phyloP scores from a whole-genome alignment of 2,888 invertebrate genomes.

The Stenoptilia bipunctidactyla region DNA sequence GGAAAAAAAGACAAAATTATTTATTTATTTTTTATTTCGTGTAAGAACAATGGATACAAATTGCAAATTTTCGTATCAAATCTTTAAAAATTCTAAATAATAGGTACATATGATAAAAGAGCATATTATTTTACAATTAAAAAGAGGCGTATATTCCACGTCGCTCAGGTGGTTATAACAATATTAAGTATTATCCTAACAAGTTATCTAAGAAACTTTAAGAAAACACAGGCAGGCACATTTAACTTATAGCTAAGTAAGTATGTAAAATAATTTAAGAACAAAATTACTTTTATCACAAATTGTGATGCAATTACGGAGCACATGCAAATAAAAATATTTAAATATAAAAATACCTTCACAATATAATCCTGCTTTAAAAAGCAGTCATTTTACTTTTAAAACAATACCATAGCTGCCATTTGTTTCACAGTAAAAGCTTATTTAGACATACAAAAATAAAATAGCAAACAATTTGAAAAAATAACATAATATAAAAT shows the following conservation, averaged over 20 bases:
- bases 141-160: slow-evolving; percentile 27
- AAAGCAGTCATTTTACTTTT: no score
- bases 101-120: slow-evolving; percentile 19
- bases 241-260: slow-evolving; percentile 42
- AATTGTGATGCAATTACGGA: slow-evolving; percentile 49
- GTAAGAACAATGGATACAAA: slow-evolving; percentile 63
- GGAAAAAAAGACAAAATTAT: no score
- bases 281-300: slow-evolving; percentile 47
- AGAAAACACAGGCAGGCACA: slow-evolving; percentile 45
- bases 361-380: slow-evolving; percentile 7
- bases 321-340: slow-evolving; percentile 18
- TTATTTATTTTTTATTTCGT: slow-evolving; percentile 41
- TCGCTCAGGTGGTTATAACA: slow-evolving; percentile 22
- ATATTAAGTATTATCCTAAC: slow-evolving; percentile 10
- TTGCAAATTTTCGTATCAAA: slow-evolving; percentile 59
- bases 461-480: slow-evolving; percentile 14
- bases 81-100: slow-evolving; percentile 43
- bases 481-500: slow-evolving; percentile 30
- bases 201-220: slow-evolving; percentile 12
- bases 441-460: slow-evolving; percentile 10
- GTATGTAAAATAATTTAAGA: slow-evolving; percentile 9
- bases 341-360: slow-evolving; percentile 11
- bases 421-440: background rate
- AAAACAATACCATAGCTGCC: no score
- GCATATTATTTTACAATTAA: slow-evolving; percentile 56